Conservation (phyloP, 1,140 invertebrate species). For the Cecropterus lyciades region DNA sequence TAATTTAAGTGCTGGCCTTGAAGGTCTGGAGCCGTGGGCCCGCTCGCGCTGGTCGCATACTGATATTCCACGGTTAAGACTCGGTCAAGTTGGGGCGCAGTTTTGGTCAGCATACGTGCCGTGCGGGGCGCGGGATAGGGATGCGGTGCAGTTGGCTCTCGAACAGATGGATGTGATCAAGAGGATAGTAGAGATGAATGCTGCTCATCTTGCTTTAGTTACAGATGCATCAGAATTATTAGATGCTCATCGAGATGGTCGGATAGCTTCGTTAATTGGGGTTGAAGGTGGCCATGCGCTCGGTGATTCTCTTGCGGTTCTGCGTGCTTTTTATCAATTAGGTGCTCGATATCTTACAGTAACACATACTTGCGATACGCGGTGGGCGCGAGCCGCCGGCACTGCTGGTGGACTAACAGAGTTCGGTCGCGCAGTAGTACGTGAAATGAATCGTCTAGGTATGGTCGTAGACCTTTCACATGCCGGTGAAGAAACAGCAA, state of each 20-base stretch:
- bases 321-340: slow-evolving; percentile 93
- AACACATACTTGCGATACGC: slow-evolving; percentile 92
- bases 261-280: slow-evolving; percentile 93
- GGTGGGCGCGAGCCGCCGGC: slow-evolving; percentile 87
- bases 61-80: slow-evolving; percentile 92
- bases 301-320: slow-evolving; percentile 92
- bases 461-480: slow-evolving; percentile 97
- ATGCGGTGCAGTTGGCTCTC: slow-evolving; percentile 93
- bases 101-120: slow-evolving; percentile 93
- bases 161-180: slow-evolving; percentile 96
- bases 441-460: slow-evolving; percentile 95
- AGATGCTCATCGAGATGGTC: slow-evolving; percentile 89
- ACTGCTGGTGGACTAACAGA: slow-evolving; percentile 85
- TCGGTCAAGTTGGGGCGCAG: slow-evolving; percentile 93
- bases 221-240: slow-evolving; percentile 89
- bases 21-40: slow-evolving; percentile 91
- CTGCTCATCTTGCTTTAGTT: slow-evolving; percentile 88
- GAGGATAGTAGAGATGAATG: slow-evolving; percentile 91
- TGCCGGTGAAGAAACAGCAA: slow-evolving; percentile 93
- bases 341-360: slow-evolving; percentile 92
- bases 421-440: slow-evolving; percentile 91
- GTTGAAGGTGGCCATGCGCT: slow-evolving; percentile 95
- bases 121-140: slow-evolving; percentile 92
- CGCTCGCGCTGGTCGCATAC: slow-evolving; percentile 94
- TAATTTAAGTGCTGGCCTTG: slow-evolving; percentile 91